Evolutionary conservation across 1,140 invertebrate genomes (phyloP).

Genomic region (Leptinotarsa texana): DNA sequence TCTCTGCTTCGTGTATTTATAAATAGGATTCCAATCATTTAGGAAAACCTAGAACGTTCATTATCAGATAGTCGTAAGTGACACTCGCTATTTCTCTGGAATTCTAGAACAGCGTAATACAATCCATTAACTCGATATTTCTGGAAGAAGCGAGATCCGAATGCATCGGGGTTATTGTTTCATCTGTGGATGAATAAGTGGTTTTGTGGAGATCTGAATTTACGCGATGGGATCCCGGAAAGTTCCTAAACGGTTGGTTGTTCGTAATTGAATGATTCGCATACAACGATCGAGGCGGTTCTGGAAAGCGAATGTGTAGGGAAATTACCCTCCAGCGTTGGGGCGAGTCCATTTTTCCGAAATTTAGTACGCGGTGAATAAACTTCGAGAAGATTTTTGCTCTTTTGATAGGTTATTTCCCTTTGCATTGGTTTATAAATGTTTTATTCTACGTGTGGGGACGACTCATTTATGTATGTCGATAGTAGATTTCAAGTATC

Average conservation of each 20-base stretch:
- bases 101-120: not conserved
- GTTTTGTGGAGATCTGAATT: not conserved
- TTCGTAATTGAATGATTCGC: not conserved
- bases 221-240: not conserved
- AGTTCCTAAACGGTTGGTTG: not conserved
- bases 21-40: conserved; percentile 21
- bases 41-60: conserved; percentile 23
- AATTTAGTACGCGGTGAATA: no score
- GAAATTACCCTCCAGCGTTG: no score
- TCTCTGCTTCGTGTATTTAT: conserved; percentile 19
- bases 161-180: conserved; percentile 4
- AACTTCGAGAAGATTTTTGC: no score
- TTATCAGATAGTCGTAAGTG: conserved; percentile 8
- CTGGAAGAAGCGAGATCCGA: not conserved
- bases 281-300: not conserved
- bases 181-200: conserved; percentile 2
- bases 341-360: no score
- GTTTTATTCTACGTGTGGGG: no score
- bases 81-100: conserved; percentile 19
- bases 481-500: no score
- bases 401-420: no score
- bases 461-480: no score
- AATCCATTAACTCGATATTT: conserved; percentile 8
- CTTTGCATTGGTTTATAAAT: no score
- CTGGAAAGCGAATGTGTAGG: no score